A percentile compares a stretch with the other conserved stretches of the same genome.
phyloP scores from a whole-genome alignment of 2,113 vertebrate genomes.

The Chaetops frenatus region DNA sequence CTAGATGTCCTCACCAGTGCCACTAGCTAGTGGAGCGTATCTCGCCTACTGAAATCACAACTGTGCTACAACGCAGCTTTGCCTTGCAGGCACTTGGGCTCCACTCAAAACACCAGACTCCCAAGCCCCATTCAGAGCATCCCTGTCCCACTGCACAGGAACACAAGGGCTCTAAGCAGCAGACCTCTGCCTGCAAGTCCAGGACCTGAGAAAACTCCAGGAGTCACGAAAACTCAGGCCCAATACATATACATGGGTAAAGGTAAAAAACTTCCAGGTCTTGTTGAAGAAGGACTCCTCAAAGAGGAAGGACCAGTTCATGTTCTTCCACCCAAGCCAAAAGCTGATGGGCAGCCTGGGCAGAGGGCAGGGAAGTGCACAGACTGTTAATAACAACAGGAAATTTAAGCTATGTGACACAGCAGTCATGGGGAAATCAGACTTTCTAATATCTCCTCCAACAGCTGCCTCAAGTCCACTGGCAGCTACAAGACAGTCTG shows the following conservation, averaged over 20 bases:
- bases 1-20: background rate
- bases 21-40: background rate
- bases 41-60: background rate
- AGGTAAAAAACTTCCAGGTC: background rate
- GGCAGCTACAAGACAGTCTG: background rate
- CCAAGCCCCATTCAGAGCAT: background rate
- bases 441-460: background rate
- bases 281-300: background rate
- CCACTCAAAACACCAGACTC: background rate
- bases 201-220: background rate
- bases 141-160: background rate
- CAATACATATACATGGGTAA: accelerated
- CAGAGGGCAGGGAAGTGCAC: background rate
- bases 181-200: background rate
- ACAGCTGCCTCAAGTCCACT: background rate
- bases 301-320: background rate
- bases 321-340: background rate
- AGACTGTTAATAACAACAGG: background rate
- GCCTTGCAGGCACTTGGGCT: background rate
- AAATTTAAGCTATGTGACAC: background rate
- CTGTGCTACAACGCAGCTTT: background rate
- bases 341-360: background rate
- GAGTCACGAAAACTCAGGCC: background rate
- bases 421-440: background rate
- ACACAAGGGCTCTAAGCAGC: background rate